Evolutionary conservation across 2,797 vertebrate species (phyloP).

Genomic region (Heterohyrax brucei): DNA sequence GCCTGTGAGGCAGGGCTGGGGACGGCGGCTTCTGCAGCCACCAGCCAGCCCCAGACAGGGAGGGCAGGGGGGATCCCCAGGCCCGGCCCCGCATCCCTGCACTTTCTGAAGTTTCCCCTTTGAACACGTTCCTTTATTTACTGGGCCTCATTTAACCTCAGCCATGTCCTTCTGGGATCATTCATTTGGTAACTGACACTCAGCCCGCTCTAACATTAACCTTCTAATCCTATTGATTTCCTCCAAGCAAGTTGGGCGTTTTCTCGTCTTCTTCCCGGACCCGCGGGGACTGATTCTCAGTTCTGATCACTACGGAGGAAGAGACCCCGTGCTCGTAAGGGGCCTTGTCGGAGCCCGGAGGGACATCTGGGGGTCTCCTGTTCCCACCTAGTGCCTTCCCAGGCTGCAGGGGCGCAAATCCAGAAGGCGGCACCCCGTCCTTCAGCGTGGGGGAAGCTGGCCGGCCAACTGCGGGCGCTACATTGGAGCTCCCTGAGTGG

Average conservation of each 20-base stretch:
- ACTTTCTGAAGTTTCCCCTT: slow-evolving; percentile 84
- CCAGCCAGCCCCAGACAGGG: neutral
- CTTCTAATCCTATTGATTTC: slow-evolving; percentile 92
- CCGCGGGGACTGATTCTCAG: slow-evolving; percentile 85
- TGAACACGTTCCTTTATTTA: slow-evolving; percentile 90
- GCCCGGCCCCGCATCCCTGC: slow-evolving; percentile 67
- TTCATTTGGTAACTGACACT: slow-evolving; percentile 92
- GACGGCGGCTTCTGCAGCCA: neutral
- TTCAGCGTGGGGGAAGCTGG: neutral
- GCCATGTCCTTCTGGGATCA: slow-evolving; percentile 91
- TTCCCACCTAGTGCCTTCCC: neutral
- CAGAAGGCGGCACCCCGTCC: rapidly evolving
- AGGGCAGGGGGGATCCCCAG: slow-evolving; percentile 39
- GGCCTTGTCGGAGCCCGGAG: slow-evolving; percentile 25
- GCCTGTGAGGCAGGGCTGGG: neutral
- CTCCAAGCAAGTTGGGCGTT: slow-evolving; percentile 88
- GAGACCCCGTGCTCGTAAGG: slow-evolving; percentile 84
- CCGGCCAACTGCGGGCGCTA: rapidly evolving
- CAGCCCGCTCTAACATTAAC: slow-evolving; percentile 91
- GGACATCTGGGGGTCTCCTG: neutral
- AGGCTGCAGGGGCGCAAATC: neutral
- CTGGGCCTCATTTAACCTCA: slow-evolving; percentile 91
- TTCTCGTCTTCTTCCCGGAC: slow-evolving; percentile 76
- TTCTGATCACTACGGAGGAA: slow-evolving; percentile 86
- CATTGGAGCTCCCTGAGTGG: slow-evolving; percentile 57